Percentiles rank a stretch among this genome's conserved stretches.
phyloP scores from a whole-genome alignment of 2,888 invertebrate genomes.

The Pinctada fucata region DNA sequence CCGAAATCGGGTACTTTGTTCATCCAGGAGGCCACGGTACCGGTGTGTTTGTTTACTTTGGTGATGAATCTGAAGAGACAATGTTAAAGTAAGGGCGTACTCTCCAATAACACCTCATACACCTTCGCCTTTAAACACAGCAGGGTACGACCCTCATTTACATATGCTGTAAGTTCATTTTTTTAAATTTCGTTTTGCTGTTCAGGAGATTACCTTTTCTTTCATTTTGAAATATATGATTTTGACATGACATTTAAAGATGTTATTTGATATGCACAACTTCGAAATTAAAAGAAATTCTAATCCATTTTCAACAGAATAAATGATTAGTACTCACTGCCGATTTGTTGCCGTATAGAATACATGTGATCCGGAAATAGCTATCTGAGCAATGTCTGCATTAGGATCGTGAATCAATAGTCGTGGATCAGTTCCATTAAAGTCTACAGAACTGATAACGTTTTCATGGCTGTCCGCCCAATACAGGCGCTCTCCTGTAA shows the following conservation, averaged over 20 bases:
- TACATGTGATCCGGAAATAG: slow-evolving; percentile 8
- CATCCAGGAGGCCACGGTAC: slow-evolving; percentile 26
- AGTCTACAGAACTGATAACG: slow-evolving; percentile 8
- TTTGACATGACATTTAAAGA: no score
- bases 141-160: no score
- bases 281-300: no score
- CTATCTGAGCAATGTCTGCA: slow-evolving; percentile 14
- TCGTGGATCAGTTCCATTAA: slow-evolving; percentile 4
- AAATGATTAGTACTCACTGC: slow-evolving; percentile 8
- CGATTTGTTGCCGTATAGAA: slow-evolving; percentile 22
- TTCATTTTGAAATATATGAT: no score
- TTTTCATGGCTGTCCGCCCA: slow-evolving; percentile 19
- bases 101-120: no score
- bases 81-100: no score
- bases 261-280: no score
- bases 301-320: no score
- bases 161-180: no score
- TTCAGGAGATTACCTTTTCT: neutral
- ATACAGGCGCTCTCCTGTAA: slow-evolving; percentile 15
- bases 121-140: no score
- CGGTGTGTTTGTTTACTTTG: slow-evolving; percentile 26
- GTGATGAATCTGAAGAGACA: slow-evolving; percentile 10
- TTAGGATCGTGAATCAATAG: slow-evolving; percentile 13
- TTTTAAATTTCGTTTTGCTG: neutral
- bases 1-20: slow-evolving; percentile 20